Evolutionary conservation across 2,797 vertebrate species (phyloP), one percentile per base, ranked within the genome.

Genomic region (Bufotes viridis): DNA sequence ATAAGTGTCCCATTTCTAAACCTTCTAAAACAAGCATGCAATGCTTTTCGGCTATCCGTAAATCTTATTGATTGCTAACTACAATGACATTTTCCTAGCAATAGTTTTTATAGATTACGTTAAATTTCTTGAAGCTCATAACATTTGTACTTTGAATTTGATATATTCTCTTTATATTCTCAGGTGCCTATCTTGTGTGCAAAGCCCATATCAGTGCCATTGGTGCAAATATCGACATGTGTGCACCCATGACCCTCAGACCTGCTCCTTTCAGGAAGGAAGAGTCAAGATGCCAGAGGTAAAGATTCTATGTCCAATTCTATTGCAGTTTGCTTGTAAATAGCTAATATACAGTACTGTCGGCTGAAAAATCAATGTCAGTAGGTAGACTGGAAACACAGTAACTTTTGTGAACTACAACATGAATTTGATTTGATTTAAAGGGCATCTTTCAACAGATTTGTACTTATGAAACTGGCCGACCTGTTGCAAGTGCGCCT

Each of bases 181-280:
- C 93, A 99, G 98, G 87, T 99, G 98, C 90, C 92, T 99, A 87
- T 99, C 98, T 0, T 99, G 98, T 0, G 98, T 99, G 88, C 96
- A 97, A 89, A 99, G 98, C 84, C 98, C 98, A 0, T 99, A 98
- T 91, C 96, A 96, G 89, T 99, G 98, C 78, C 97, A 99, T 93
- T 99, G 98, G 98, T 99, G 98, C 92, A 99, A 99, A 94, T 99
- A 98, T 92, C 96, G 97, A 60, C 98, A 99, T 0, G 95, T 98
- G 90, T 99, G 98, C 89, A 99, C 98, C 78, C 97, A 99, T 0
- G 97, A 99, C 91, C 98, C 98, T 13, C 96, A 96, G 81, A 97
- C 96, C 3, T 99, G 98, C 92, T 99, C 98, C 91, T 99, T 99
- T 94, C 97, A 98, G 92, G 98, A 99, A 91, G 98, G 98, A 87